Evolutionary conservation across 2,888 invertebrate species (phyloP).

Genomic region (Charanyca ferruginea): DNA sequence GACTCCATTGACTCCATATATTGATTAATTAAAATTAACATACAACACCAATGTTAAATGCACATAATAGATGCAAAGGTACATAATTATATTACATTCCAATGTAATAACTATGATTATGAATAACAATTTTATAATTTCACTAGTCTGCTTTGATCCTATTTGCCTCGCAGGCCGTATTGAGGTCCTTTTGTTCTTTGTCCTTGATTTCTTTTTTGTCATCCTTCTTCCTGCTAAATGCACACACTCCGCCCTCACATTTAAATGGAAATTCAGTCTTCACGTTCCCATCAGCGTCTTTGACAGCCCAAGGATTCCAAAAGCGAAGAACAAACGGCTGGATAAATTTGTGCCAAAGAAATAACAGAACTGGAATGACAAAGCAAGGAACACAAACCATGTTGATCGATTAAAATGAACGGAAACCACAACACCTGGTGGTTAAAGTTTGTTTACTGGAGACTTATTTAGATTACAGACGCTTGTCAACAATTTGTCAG

Average conservation of each 20-base stretch:
- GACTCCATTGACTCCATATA: no score
- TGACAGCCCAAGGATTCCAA: constrained; percentile 95
- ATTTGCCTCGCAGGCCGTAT: constrained; percentile 46
- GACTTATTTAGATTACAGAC: not conserved
- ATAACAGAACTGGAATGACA: constrained; percentile 95
- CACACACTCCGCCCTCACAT: constrained; percentile 91
- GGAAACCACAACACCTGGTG: constrained; percentile 1
- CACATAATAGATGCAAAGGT: not conserved
- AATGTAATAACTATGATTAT: not conserved
- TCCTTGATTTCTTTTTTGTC: constrained; percentile 65
- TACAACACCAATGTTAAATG: not conserved
- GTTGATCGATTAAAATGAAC: constrained; percentile 58
- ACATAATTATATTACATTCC: not conserved
- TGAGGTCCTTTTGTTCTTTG: constrained; percentile 56
- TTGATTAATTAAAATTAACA: not conserved
- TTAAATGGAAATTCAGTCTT: constrained; percentile 92
- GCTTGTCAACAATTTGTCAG: constrained; percentile 1
- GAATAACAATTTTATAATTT: not conserved
- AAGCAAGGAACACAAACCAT: constrained; percentile 97
- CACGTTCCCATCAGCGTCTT: constrained; percentile 91
- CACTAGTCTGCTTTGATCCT: constrained; percentile 74
- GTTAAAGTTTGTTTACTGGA: not conserved
- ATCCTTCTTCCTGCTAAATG: constrained; percentile 75
- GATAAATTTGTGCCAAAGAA: constrained; percentile 96
- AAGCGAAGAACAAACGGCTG: constrained; percentile 95